These are phyloP conservation scores for Plotosus lineatus DNA, from an alignment of 2,113 vertebrate species.

Conservation along the genomic window DNA sequence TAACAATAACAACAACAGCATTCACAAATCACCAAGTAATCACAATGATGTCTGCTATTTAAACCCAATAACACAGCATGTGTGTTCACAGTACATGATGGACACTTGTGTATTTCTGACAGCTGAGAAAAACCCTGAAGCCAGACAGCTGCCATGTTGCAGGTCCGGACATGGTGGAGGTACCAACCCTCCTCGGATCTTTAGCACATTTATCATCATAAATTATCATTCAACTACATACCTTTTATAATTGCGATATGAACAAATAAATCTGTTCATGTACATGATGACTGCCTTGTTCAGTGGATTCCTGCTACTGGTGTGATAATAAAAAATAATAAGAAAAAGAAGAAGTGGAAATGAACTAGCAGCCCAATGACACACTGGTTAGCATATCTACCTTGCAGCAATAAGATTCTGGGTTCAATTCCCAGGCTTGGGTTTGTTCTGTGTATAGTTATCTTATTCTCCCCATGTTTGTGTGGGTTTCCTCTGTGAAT, in stretches of 20 bases:
- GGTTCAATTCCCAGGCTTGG: too few species aligned
- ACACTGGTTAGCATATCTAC: too few species aligned
- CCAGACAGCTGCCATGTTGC: constrained; percentile 17
- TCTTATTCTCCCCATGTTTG: too few species aligned
- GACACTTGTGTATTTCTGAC: background rate
- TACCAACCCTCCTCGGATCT: background rate
- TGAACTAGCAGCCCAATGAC: background rate
- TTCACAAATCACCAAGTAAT: too few species aligned
- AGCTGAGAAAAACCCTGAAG: constrained; percentile 16
- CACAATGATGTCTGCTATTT: too few species aligned
- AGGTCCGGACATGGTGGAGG: constrained; percentile 3
- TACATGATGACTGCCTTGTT: background rate
- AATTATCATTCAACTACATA: background rate
- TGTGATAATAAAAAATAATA: background rate
- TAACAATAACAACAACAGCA: too few species aligned
- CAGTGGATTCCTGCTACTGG: background rate
- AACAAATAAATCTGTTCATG: background rate
- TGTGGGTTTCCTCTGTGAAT: too few species aligned
- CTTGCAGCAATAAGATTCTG: too few species aligned
- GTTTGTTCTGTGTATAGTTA: too few species aligned
- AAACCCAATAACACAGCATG: too few species aligned
- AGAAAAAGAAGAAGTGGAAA: background rate
- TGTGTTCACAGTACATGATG: background rate
- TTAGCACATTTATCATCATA: background rate
- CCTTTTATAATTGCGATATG: background rate